These are phyloP conservation scores for Phenacoccus solenopsis DNA, from an alignment of 1,140 invertebrate genomes.

Conservation along the genomic window DNA sequence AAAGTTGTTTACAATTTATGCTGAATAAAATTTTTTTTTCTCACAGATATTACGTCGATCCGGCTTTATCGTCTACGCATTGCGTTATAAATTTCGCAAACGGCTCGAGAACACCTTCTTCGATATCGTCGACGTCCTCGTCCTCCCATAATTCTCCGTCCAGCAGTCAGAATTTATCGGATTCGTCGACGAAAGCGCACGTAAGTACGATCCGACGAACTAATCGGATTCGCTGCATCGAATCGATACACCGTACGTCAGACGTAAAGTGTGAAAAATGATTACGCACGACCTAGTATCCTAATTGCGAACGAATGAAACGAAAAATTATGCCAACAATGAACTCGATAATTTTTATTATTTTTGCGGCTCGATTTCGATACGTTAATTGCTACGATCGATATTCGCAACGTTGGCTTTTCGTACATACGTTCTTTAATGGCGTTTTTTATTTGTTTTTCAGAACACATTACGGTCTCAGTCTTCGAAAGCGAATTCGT, in stretches of 20 bases:
- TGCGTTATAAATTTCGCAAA: conserved; percentile 11
- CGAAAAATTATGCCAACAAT: too few species aligned
- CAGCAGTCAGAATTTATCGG: conserved; percentile 14
- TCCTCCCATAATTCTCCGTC: conserved; percentile 13
- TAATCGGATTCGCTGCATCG: neutral
- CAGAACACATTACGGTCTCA: neutral
- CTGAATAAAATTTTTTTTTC: neutral
- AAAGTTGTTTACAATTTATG: too few species aligned
- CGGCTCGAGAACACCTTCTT: neutral
- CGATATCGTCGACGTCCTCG: conserved; percentile 3
- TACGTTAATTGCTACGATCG: neutral
- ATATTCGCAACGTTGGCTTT: neutral
- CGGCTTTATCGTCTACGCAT: neutral
- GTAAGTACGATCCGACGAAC: neutral
- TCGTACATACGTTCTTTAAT: too few species aligned
- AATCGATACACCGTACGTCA: too few species aligned
- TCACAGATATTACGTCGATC: conserved; percentile 8
- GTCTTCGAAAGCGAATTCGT: neutral
- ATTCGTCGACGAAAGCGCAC: neutral
- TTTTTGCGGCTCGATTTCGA: neutral
- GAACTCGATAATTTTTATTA: too few species aligned
- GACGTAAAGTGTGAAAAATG: neutral
- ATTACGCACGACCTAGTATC: neutral
- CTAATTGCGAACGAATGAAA: neutral
- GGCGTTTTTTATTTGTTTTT: neutral